These are phyloP conservation scores for Apotomis capreana DNA, from an alignment of 2,888 invertebrate species.

Conservation along the genomic window DNA sequence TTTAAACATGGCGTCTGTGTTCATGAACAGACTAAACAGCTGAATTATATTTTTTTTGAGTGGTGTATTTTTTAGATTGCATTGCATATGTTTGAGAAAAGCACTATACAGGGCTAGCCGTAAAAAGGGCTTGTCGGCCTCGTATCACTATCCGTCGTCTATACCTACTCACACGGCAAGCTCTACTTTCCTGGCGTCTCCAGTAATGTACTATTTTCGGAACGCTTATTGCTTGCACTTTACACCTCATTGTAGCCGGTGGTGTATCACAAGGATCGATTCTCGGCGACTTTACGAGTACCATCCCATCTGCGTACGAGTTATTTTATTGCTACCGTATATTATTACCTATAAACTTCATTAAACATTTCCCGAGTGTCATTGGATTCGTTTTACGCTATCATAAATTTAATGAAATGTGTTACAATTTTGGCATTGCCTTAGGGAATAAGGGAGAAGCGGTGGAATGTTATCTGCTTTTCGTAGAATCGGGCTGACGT, in stretches of 20 bases:
- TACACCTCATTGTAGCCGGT: not conserved
- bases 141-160: too few relatives aligned
- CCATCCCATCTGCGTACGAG: slow-evolving; percentile 30
- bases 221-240: not conserved
- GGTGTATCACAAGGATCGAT: slow-evolving; percentile 11
- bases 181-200: too few relatives aligned
- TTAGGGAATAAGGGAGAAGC: not conserved
- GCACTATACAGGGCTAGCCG: too few relatives aligned
- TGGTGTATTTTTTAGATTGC: too few relatives aligned
- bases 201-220: not conserved
- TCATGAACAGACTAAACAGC: too few relatives aligned
- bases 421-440: not conserved
- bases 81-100: too few relatives aligned
- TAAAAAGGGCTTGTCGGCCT: too few relatives aligned
- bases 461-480: too few relatives aligned
- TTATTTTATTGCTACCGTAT: slow-evolving; percentile 22
- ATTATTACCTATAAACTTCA: slow-evolving; percentile 27
- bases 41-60: too few relatives aligned
- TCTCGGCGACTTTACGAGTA: slow-evolving; percentile 25
- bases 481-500: too few relatives aligned
- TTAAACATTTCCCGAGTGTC: slow-evolving; percentile 9
- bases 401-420: not conserved
- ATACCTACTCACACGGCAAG: too few relatives aligned
- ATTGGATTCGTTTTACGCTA: slow-evolving; percentile 11
- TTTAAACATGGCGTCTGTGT: too few relatives aligned